phyloP scores from a whole-genome alignment of 2,888 invertebrate species.

The Cetonia aurata region DNA sequence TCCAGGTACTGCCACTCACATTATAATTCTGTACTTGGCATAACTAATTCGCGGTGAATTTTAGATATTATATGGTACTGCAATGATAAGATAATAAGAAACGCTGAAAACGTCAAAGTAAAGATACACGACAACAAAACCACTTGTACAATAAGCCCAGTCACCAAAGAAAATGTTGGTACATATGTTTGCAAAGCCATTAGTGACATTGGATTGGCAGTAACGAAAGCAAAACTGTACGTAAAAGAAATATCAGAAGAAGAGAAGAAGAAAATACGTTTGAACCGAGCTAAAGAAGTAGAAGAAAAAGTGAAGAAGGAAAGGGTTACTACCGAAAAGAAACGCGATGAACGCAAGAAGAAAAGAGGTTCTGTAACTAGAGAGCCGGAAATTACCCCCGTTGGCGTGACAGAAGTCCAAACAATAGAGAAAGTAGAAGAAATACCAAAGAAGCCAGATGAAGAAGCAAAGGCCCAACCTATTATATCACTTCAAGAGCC shows the following conservation, averaged over 20 bases:
- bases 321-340: slow-evolving; percentile 68
- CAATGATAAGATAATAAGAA: slow-evolving; percentile 82
- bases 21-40: not conserved
- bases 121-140: slow-evolving; percentile 79
- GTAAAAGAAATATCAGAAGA: slow-evolving; percentile 71
- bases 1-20: slow-evolving; percentile 74
- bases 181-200: slow-evolving; percentile 87
- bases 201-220: slow-evolving; percentile 86
- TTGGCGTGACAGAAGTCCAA: slow-evolving; percentile 67
- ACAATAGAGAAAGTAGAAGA: slow-evolving; percentile 71
- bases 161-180: slow-evolving; percentile 77
- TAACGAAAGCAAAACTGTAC: slow-evolving; percentile 83
- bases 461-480: slow-evolving; percentile 68
- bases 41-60: slow-evolving; percentile 51
- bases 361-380: slow-evolving; percentile 58
- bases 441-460: slow-evolving; percentile 66
- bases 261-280: slow-evolving; percentile 64
- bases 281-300: slow-evolving; percentile 66
- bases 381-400: slow-evolving; percentile 67
- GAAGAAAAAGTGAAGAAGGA: slow-evolving; percentile 69
- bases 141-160: slow-evolving; percentile 76
- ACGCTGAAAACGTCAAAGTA: slow-evolving; percentile 79
- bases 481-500: slow-evolving; percentile 72
- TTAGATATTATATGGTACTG: slow-evolving; percentile 90
- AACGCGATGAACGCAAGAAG: slow-evolving; percentile 60